These are phyloP conservation scores for Dioctria linearis DNA, from an alignment of 2,888 invertebrate genomes.

Conservation along the genomic window DNA sequence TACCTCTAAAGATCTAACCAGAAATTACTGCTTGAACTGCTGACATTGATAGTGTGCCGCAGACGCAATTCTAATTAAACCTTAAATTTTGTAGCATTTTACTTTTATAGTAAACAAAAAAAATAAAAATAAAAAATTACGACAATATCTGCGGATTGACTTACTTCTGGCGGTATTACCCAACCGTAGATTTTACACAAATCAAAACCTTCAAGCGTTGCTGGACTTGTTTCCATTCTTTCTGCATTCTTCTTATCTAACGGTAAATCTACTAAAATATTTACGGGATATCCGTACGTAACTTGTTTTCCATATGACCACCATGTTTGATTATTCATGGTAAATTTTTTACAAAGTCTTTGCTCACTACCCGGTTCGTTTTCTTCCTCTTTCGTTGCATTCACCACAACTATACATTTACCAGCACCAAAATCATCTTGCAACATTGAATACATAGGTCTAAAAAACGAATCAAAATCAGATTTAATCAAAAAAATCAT, in stretches of 20 bases:
- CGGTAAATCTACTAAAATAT: constrained; percentile 17
- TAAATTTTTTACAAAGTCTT: constrained; percentile 13
- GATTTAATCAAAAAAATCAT: background rate
- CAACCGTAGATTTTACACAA: constrained; percentile 29
- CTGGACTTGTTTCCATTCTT: background rate
- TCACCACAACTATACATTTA: background rate
- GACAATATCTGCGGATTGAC: background rate
- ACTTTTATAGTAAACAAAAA: no score
- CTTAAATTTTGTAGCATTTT: no score
- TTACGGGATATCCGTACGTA: background rate
- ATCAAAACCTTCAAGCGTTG: background rate
- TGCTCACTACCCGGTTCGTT: no score
- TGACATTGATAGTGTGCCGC: no score
- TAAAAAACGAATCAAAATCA: background rate
- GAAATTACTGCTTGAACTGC: no score
- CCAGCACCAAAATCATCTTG: background rate
- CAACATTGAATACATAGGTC: constrained; percentile 19
- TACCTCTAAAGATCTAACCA: no score
- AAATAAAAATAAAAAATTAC: background rate
- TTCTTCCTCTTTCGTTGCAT: background rate
- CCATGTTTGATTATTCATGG: constrained; percentile 1
- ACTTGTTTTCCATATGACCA: constrained; percentile 13
- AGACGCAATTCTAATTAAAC: no score
- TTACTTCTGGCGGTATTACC: background rate
- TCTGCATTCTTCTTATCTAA: background rate